These are phyloP conservation scores for Neoarius graeffei DNA, from an alignment of 2,113 vertebrate species.

Conservation along the genomic window DNA sequence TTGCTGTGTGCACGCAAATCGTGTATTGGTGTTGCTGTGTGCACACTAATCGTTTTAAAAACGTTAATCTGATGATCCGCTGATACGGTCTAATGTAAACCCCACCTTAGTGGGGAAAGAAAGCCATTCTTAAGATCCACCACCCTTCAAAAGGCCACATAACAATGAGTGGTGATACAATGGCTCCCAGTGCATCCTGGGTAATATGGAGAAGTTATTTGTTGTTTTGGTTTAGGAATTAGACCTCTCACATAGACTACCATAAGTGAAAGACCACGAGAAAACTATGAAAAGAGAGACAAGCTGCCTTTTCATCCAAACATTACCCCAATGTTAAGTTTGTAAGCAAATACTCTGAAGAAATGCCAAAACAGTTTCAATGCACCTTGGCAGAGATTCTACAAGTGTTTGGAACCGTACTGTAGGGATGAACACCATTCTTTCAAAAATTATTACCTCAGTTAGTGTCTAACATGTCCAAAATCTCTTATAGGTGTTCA, in stretches of 20 bases:
- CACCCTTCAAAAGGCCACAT: conserved; percentile 43
- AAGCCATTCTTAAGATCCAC: conserved; percentile 27
- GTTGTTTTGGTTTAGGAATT: conserved; percentile 63
- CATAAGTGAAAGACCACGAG: background rate
- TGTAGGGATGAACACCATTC: background rate
- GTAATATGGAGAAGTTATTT: conserved; percentile 54
- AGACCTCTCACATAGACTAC: conserved; percentile 48
- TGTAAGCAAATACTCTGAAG: background rate
- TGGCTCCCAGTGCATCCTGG: conserved; percentile 35
- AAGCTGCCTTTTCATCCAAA: background rate
- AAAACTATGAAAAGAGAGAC: conserved; percentile 65
- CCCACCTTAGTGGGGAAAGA: conserved; percentile 7
- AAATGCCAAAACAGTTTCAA: background rate
- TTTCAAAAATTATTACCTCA: background rate
- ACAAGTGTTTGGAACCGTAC: background rate
- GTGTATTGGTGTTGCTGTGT: too few relatives aligned
- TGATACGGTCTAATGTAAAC: too few relatives aligned
- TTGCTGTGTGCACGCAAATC: too few relatives aligned
- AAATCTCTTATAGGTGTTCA: background rate
- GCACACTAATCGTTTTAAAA: too few relatives aligned
- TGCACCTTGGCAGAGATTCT: background rate
- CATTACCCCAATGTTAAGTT: background rate
- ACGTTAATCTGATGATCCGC: too few relatives aligned
- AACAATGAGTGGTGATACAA: conserved; percentile 60
- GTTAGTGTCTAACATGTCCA: background rate